Evolutionary conservation across 2,888 invertebrate species (phyloP), one percentile per base, ranked within the genome.

Genomic region (Drosophila colorata): DNA sequence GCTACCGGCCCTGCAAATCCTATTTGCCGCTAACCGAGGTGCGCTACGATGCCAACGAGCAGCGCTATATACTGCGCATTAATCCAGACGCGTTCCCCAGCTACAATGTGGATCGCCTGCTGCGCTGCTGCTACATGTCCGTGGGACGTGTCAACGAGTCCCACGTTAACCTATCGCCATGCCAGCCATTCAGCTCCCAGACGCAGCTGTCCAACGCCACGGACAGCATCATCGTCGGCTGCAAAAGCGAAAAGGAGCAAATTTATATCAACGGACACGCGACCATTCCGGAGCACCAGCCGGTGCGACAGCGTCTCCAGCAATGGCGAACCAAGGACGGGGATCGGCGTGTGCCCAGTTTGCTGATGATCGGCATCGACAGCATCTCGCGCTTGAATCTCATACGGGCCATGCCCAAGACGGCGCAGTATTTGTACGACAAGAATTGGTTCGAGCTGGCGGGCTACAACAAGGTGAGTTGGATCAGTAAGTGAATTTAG

Each of bases 301-400:
- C 93, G 70, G 90, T 95, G 56, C 91, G 93, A 73, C 91, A 93
- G 74, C 90, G 93, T 83, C 76, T 92, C 31, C 49, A 87, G 71
- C 70, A 87, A 2, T 91, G 90, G 90, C 75, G 8, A 37, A 63
- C 0, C 61, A 67, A 4, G 74, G 72, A 43, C 31, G 5, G 0
- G 47, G 9, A n/a, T 0, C 28, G 13, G 2, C 75, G 69, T 7
- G 71, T 89, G 0, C 91, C 95, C 14, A 96, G 95, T 88, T 94
- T 98, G 0, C 91, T 98, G 28, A 93, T 97, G 89, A 90, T 98
- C 16, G 98, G 97, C 38, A 95, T 98, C 81, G 97, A 98, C 89
- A 96, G 97, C 44, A 95, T 98, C 81, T 97, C 98, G 0, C 92
- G 97, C 57, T 92, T 96, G 37, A 96, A 97, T 89, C 94, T 97